phyloP scores from a whole-genome alignment of 2,888 invertebrate species.

The Lymantria monacha region DNA sequence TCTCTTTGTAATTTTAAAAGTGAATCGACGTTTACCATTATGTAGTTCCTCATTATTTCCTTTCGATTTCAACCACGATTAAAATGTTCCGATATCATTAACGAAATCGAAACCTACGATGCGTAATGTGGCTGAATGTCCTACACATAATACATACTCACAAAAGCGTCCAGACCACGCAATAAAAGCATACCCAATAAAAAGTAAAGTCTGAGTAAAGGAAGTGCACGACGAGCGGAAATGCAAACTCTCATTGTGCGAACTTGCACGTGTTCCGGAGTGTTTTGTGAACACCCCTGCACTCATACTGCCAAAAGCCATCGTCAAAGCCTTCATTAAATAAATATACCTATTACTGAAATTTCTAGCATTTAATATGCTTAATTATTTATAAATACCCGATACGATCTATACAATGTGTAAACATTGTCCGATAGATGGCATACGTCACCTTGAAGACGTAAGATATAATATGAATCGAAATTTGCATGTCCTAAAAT shows the following conservation, averaged over 20 bases:
- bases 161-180: conserved; percentile 71
- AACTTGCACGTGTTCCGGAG: conserved; percentile 80
- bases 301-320: conserved; percentile 45
- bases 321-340: conserved; percentile 55
- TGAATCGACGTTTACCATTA: conserved; percentile 32
- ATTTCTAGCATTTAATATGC: no score
- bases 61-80: conserved; percentile 74
- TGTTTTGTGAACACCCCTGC: conserved; percentile 70
- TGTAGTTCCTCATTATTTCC: conserved; percentile 50
- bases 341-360: conserved; percentile 52
- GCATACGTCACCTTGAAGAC: no score
- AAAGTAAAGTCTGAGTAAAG: conserved; percentile 78
- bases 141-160: conserved; percentile 61
- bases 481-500: no score
- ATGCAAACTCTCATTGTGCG: conserved; percentile 80
- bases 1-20: conserved; percentile 30
- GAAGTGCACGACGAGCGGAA: conserved; percentile 81
- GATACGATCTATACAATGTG: no score
- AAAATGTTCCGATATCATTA: conserved; percentile 77
- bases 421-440: no score
- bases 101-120: conserved; percentile 81
- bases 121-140: conserved; percentile 73
- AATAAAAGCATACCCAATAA: conserved; percentile 72
- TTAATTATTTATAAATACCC: no score
- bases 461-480: no score